These are phyloP conservation scores for Daphoenositta chrysoptera DNA, from an alignment of 2,113 vertebrate genomes.

Conservation along the genomic window DNA sequence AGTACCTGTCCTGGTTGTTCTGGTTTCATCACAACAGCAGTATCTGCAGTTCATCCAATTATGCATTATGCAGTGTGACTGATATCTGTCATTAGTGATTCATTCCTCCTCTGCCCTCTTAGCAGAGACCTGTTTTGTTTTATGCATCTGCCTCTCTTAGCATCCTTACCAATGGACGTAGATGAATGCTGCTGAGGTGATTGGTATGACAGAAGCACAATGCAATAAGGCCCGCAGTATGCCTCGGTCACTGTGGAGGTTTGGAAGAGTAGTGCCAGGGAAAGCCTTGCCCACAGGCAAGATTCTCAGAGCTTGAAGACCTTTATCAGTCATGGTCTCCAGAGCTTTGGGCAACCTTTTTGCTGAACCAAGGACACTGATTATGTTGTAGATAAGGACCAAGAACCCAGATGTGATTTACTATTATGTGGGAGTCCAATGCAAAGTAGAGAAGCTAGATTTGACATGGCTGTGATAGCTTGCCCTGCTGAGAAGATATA, in stretches of 20 bases:
- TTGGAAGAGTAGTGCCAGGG: not conserved
- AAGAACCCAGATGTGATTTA: not conserved
- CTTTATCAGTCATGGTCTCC: not conserved
- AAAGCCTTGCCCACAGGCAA: not conserved
- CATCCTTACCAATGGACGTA: not conserved
- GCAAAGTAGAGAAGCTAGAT: not conserved
- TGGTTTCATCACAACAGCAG: not conserved
- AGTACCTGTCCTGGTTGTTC: not conserved
- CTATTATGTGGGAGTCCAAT: not conserved
- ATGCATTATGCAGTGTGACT: not conserved
- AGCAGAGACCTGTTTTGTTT: not conserved
- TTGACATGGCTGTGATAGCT: not conserved
- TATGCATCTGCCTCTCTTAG: not conserved
- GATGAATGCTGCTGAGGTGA: not conserved
- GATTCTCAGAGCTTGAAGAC: not conserved
- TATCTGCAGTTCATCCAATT: not conserved
- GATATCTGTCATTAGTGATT: not conserved
- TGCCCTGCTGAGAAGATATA: not conserved
- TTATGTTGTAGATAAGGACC: not conserved
- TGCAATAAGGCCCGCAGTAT: not conserved
- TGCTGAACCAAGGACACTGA: not conserved
- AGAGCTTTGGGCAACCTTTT: not conserved
- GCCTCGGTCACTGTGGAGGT: not conserved
- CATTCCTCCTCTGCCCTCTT: not conserved
- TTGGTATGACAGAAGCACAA: fast-evolving